Evolutionary conservation across 2,113 vertebrate genomes (phyloP).

Genomic region (Gobio gobio): DNA sequence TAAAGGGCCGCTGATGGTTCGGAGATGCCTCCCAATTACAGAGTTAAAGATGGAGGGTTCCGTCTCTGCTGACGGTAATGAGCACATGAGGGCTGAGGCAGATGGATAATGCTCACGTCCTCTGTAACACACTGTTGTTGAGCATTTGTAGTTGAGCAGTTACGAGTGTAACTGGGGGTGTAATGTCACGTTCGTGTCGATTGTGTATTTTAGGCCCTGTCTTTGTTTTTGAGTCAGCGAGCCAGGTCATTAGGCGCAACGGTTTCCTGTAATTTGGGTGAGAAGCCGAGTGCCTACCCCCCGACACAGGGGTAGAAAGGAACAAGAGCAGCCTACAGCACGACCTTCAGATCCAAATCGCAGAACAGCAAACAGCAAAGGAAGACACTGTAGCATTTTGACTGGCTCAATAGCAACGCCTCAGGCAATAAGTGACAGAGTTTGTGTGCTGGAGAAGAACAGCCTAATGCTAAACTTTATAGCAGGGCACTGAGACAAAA

Average conservation of each 20-base stretch:
- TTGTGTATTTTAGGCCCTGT: conserved; percentile 30
- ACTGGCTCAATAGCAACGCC: neutral
- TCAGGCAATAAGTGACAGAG: conserved; percentile 4
- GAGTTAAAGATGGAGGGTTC: neutral
- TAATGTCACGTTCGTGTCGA: conserved; percentile 12
- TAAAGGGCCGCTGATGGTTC: neutral
- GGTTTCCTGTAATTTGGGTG: conserved; percentile 66
- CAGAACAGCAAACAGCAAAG: neutral
- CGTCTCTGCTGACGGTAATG: conserved; percentile 12
- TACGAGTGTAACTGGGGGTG: neutral
- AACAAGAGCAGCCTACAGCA: conserved; percentile 30
- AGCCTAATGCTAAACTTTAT: neutral
- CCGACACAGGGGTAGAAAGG: conserved; percentile 18
- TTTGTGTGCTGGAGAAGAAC: neutral
- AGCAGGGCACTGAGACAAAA: neutral
- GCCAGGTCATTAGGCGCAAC: conserved; percentile 56
- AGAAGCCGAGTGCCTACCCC: conserved; percentile 56
- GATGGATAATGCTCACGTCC: neutral
- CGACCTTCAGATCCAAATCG: conserved; percentile 40
- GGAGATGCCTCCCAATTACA: conserved; percentile 20
- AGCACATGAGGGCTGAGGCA: conserved; percentile 10
- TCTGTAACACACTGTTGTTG: neutral
- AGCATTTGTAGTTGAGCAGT: neutral
- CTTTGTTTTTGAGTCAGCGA: conserved; percentile 47
- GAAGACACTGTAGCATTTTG: conserved; percentile 12